phyloP scores from a whole-genome alignment of 2,797 vertebrate species.

The Enteromius argenteus region DNA sequence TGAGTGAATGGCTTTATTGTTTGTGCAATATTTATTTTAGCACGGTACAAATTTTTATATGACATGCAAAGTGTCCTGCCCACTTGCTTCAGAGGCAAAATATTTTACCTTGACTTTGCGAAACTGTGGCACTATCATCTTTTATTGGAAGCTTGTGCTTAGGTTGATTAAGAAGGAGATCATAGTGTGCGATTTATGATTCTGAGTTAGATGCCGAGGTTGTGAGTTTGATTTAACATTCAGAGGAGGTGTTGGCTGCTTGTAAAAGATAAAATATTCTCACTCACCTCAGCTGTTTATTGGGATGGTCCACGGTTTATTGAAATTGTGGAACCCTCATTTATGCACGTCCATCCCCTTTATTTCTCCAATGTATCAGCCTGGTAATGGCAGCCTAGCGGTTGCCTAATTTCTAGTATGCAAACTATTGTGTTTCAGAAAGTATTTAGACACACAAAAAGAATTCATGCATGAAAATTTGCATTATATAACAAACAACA shows the following conservation, averaged over 20 bases:
- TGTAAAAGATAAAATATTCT: slow-evolving; percentile 64
- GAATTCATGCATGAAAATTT: background rate
- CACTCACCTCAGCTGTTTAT: slow-evolving; percentile 57
- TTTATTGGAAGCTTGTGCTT: slow-evolving; percentile 69
- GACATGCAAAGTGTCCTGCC: slow-evolving; percentile 76
- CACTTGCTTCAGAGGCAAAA: slow-evolving; percentile 68
- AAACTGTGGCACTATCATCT: slow-evolving; percentile 67
- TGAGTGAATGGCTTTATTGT: slow-evolving; percentile 73
- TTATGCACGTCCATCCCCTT: slow-evolving; percentile 37
- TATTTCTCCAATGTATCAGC: slow-evolving; percentile 18
- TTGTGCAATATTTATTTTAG: slow-evolving; percentile 70
- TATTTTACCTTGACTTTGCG: slow-evolving; percentile 77
- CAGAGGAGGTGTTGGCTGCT: slow-evolving; percentile 55
- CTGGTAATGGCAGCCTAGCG: slow-evolving; percentile 6
- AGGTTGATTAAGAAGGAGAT: slow-evolving; percentile 76
- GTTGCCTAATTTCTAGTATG: background rate
- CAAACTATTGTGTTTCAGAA: background rate
- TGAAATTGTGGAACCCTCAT: slow-evolving; percentile 45
- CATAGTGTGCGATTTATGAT: slow-evolving; percentile 70
- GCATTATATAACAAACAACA: background rate
- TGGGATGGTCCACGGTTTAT: slow-evolving; percentile 58
- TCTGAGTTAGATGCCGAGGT: slow-evolving; percentile 63
- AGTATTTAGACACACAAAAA: background rate
- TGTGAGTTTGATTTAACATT: slow-evolving; percentile 66
- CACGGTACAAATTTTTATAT: slow-evolving; percentile 74